Base-by-base conservation (phyloP, 2,797 vertebrate genomes). In the Poeciliopsis paucimaculata region DNA sequence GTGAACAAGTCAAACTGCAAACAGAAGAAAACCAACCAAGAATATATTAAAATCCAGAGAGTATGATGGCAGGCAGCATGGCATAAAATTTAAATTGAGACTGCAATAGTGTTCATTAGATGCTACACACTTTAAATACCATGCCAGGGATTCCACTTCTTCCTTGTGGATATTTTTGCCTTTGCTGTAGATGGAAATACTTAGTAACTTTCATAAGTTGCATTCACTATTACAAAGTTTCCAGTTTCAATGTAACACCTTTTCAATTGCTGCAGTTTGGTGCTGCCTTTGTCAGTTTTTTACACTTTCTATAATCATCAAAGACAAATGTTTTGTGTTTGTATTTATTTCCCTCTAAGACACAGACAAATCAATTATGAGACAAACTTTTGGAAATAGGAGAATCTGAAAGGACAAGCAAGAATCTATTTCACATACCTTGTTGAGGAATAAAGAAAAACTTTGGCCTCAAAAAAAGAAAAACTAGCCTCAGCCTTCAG, bases 31-130 rank as follows among this genome's bases (percentile, higher is more conserved):
- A 68, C 11, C 68, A 76, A 49, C 7, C 4, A 49, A 53, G 34
- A 53, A 70, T 68, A 68, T 53, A 68, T 77, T 77, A 49, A 39
- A 15, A 53, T 70, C 20, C n/a, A 41, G 13, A 9, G 49, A 77
- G 11, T 28, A 10, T 53, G 34, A 36, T 70, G 66, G 55, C 26
- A 71, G 47, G 49, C 34, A 70, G 45, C 23, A 39, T 9, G 49
- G 64, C n/a, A 66, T 20, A 77, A 43, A 41, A 28, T 41, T 71
- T 53, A 71, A 43, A 77, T 28, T 31, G 47, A 71, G 47, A 13
- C 45, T 62, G 2, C 13, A 73, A 60, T 26, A n/a, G 34, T 47
- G 70, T 53, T 31, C 66, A 75, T 36, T 76, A 64, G 43, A 16
- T n/a, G 12, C 5, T 66, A 39, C 41, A 8, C 39, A 39, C n/a